phyloP scores from a whole-genome alignment of 2,113 vertebrate genomes.

The Urocitellus parryii region DNA sequence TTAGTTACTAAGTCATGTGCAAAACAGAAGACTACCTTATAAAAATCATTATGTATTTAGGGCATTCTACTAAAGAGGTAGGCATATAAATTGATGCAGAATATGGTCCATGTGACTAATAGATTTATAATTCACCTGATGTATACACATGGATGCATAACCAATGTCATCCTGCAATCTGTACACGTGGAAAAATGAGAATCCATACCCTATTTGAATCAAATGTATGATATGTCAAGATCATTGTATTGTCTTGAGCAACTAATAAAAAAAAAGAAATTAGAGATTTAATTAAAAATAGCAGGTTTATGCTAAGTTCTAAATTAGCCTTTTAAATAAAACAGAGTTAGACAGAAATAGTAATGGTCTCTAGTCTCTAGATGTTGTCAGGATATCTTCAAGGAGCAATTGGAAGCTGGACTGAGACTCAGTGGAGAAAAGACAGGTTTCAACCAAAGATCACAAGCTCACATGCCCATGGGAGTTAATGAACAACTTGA shows the following conservation, averaged over 20 bases:
- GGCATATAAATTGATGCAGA: background rate
- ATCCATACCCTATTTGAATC: too few species aligned
- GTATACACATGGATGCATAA: too few species aligned
- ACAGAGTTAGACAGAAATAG: background rate
- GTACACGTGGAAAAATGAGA: too few species aligned
- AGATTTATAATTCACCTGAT: conserved; percentile 12
- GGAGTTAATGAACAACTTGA: background rate
- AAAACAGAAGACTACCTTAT: background rate
- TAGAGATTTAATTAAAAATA: background rate
- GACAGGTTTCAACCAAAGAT: background rate
- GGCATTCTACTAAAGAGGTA: background rate
- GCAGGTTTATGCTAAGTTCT: conserved; percentile 5
- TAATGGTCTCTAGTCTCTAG: background rate
- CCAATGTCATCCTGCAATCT: too few species aligned
- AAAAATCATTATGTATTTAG: background rate
- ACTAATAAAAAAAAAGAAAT: background rate
- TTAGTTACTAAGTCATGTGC: background rate
- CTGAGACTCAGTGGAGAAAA: background rate
- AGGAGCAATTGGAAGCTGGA: background rate
- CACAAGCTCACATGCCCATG: background rate
- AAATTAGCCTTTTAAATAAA: conserved; percentile 48
- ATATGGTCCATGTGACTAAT: background rate
- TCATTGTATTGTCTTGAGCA: too few species aligned
- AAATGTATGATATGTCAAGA: too few species aligned
- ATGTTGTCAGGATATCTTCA: background rate